Base-by-base conservation (phyloP, 2,113 vertebrate species). In the Hydrochoerus hydrochaeris region DNA sequence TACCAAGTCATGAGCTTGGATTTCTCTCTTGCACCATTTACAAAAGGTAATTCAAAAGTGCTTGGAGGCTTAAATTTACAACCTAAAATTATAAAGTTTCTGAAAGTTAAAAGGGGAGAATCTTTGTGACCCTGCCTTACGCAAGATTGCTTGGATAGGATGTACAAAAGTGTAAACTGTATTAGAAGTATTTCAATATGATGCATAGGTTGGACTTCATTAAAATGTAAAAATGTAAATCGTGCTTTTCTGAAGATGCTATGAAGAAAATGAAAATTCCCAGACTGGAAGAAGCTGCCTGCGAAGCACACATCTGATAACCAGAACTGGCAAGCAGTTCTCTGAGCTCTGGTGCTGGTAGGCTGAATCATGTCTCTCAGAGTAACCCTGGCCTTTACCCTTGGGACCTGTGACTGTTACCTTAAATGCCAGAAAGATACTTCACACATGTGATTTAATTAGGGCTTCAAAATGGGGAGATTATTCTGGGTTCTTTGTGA, bases 121-220 rank as follows among this genome's bases (percentile, higher is more conserved):
- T 86, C 52, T 85, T 96, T 60, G 41, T 57, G 49, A 80, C 26
- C 57, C 90, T 95, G 54, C 38, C 38, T 86, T 83, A 75, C 71
- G 62, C 26, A 77, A 85, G 67, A 52, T 84, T 71, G 22, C 91
- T 95, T 85, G 75, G 62, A 62, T 57, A 91, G 49, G 44, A 69
- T n/a, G 65, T 19, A 62, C 9, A 89, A 85, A 35, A 93, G 20
- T 85, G 60, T 32, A 96, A 93, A 26, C 7, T 26, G 60, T 13
- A 58, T 44, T 14, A 73, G 81, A 95, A 89, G 90, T 90, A 80
- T 46, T 22, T 58, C 69, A 49, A 77, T 30, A 65, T 78, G 71
- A 93, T 75, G 13, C 81, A 75, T 52, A 94, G 87, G 65, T 65
- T 90, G 52, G 38, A 92, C 22, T 86, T 92, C 38, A 71, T 92